Base-by-base conservation (phyloP, 2,888 invertebrate genomes). In the Spicauda simplicius region DNA sequence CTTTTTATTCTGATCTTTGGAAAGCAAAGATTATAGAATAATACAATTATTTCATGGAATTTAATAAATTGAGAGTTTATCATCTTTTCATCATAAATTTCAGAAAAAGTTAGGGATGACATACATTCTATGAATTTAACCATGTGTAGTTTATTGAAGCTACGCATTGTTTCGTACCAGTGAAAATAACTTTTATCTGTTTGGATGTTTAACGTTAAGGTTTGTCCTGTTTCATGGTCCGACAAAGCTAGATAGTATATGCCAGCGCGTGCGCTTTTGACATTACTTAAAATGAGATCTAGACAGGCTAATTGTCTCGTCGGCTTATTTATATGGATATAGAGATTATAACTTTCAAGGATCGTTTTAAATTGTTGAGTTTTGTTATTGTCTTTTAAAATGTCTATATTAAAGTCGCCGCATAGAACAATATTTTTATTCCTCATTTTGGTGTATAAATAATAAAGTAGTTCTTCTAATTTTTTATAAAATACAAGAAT, bases 221-320 rank as follows among this genome's bases (percentile, higher is more conserved):
- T 33, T 64, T 64, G 55, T 33, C 55, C 64, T 16, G 48, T 64
- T 30, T 64, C 64, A 45, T 64, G 64, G 25, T 64, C 64, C 2
- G 64, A 64, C 11, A 68, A 64, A 48, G 67, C 69, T 62, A 71
- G 59, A 64, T 71, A 69, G 68, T 70, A 68, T 62, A 69, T 64
- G 63, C 66, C 63, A 58, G 65, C 72, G 62, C 63, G 69, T 66
- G 66, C 68, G 61, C 57, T 67, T 69, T 69, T 72, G 59, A 70
- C 69, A 66, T 72, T 69, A 69, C 72, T 70, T 65, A 72, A 63
- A 59, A 69, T 70, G 56, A 72, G 65, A 67, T 69, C 71, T 54
- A 70, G 25, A 30, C 64, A 64, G 8, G 64, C 55, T 20, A 45
- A 48, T 10, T 45, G 55, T 18, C 64, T 54, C 14, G 54, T 54